Evolutionary conservation across 2,888 invertebrate species (phyloP), one percentile per base, ranked within the genome.

Genomic region (Cheilosia urbana): DNA sequence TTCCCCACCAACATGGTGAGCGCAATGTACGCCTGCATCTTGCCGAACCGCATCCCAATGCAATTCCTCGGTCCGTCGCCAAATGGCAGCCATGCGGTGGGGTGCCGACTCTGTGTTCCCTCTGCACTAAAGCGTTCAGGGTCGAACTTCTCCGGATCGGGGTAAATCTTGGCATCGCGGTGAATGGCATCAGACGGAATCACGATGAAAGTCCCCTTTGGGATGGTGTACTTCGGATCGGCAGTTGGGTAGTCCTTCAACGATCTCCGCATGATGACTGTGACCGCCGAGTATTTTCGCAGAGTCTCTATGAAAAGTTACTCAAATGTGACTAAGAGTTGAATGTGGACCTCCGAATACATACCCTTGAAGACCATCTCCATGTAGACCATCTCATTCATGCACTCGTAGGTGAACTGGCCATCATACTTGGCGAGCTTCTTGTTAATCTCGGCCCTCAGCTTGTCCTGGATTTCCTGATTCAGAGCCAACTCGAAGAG

Each of bases 41-140:
- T 75, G 4, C 87, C 88, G 55, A 89, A 89, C 49, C 88, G 69
- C 27, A 90, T 40, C 0, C 91, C 92, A 72, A 92, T 90, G 73
- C 92, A 92, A 78, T 90, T 91, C 0, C 91, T 88, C 1, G 91
- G 91, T 9, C 91, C 91, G 19, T 90, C 89, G 0, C 92, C 92
- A 77, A 92, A 92, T 5, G 90, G 89, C 13, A 92, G 40, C 89
- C 89, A 92, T 0, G 91, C 63, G 1, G 81, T 87, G 2, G 89
- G 88, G 37, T 93, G 93, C 69, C 94, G 89, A 53, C 92, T 92
- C 0, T 92, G 90, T 68, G 93, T 93, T 62, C 93, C 93, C 85
- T 94, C 93, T 1, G 93, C 90, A 0, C 92, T 90, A 89, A 95
- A 95, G 87, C 95, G 91, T 45, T 95, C 94, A 0, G 95, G 95